phyloP scores from a whole-genome alignment of 2,888 invertebrate genomes.

The Amitus sp. region DNA sequence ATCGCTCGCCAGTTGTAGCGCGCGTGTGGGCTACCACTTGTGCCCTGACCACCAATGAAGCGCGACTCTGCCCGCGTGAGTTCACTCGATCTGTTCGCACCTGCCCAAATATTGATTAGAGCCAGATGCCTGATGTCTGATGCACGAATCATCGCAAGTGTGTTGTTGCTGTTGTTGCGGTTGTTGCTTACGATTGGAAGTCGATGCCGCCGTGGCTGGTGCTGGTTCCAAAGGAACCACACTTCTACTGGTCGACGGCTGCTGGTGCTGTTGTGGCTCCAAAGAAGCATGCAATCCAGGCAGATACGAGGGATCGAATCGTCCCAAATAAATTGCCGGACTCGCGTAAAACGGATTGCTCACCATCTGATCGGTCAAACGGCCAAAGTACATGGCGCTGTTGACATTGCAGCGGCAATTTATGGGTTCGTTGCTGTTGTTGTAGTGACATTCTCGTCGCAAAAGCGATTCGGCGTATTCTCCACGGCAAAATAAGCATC shows the following conservation, averaged over 20 bases:
- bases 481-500: conserved; percentile 56
- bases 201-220: conserved; percentile 62
- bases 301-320: conserved; percentile 49
- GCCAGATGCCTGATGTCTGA: conserved; percentile 64
- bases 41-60: conserved; percentile 76
- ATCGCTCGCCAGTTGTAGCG: conserved; percentile 56
- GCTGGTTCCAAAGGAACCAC: too few relatives aligned
- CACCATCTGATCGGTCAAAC: conserved; percentile 51
- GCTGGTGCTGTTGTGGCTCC: too few relatives aligned
- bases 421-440: conserved; percentile 51
- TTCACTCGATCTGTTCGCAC: conserved; percentile 56
- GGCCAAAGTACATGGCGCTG: conserved; percentile 55
- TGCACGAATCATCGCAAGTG: conserved; percentile 65
- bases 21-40: conserved; percentile 74
- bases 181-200: conserved; percentile 61
- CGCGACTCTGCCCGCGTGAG: conserved; percentile 68
- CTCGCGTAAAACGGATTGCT: conserved; percentile 58
- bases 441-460: conserved; percentile 52
- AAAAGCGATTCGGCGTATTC: conserved; percentile 52
- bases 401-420: conserved; percentile 54
- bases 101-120: conserved; percentile 54
- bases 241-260: conserved; percentile 39
- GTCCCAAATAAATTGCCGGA: conserved; percentile 55
- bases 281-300: conserved; percentile 44
- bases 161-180: too few relatives aligned